A percentile compares a stretch with the other conserved stretches of the same genome.
Conservation (phyloP, 1,140 invertebrate species). For the Melipona quadrifasciata region DNA sequence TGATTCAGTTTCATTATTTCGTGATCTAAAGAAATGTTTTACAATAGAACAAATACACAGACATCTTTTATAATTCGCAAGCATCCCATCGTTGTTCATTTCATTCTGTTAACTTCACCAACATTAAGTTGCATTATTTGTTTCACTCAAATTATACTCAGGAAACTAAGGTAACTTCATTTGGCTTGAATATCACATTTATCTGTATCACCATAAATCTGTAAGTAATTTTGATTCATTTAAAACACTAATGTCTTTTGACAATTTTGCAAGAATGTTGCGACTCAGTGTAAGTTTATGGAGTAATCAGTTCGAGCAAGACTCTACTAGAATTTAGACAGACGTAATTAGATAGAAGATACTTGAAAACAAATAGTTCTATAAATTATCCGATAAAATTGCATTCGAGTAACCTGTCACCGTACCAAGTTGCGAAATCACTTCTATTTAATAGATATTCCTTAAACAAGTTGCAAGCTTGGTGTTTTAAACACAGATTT, state of each 20-base stretch:
- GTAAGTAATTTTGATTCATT: not conserved
- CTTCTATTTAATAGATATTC: not conserved
- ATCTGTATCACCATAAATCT: not conserved
- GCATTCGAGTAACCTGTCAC: constrained; percentile 2
- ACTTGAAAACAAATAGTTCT: not conserved
- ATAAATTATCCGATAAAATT: not conserved
- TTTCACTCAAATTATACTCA: not conserved
- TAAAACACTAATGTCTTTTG: not conserved
- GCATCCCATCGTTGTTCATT: not conserved
- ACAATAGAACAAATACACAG: not conserved
- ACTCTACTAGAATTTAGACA: not conserved
- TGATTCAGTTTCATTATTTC: not conserved
- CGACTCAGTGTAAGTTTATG: not conserved
- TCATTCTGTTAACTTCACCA: not conserved
- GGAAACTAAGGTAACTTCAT: not conserved
- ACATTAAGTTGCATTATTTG: not conserved
- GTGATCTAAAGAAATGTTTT: not conserved
- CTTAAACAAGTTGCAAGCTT: no score
- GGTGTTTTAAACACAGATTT: no score
- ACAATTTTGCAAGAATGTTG: not conserved
- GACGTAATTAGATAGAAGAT: not conserved
- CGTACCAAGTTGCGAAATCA: not conserved
- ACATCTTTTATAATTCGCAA: not conserved
- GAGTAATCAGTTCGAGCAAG: not conserved
- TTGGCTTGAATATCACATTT: not conserved